Base-by-base conservation (phyloP, 2,888 invertebrate species). In the Drosophila barbarae region DNA sequence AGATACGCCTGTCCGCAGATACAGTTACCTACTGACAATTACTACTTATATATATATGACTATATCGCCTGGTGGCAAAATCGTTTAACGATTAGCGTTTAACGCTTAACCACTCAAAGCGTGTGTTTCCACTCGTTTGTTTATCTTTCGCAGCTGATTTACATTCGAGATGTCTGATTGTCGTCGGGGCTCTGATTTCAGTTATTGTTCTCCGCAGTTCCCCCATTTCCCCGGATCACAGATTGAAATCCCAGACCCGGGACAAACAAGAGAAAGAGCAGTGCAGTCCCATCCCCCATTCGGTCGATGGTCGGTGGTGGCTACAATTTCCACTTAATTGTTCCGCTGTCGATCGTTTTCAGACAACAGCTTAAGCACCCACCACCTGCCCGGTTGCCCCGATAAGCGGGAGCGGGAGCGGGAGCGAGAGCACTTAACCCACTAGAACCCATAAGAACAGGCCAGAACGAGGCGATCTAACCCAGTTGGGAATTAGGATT, bases 281-380 rank as follows among this genome's bases (percentile, higher is more conserved):
- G 10, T 9, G 9, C 12, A 34, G 7, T 12, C 42, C 58, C 42
- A 58, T 15, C 26, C 32, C 21, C 46, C 13, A 32, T 13, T 47
- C 13, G 30, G 7, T 47, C 13, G 30, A 5, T 12, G 44, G 15
- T 12, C 28, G 15, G 15, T 15, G 61, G 35, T 50, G 66, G 64
- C 64, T 77, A 70, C 71, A 63, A 74, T 85, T 84, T 83, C 80
- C 70, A 69, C 64, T 82, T 82, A 80, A 84, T 84, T 84, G 72
- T 60, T 82, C 44, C 69, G 69, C 74, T 66, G 69, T 70, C 78
- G 77, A 76, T 79, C 65, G 54, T 67, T 66, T 83, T 74, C 69
- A 69, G 59, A 56, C 49, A 68, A 56, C 68, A 49, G 32, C 53
- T 60, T 70, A 60, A 21, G 32, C 52, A 38, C 30, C 42, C 42